Conservation (phyloP, 2,113 vertebrate species). For the Sterrhoptilus dennistouni region DNA sequence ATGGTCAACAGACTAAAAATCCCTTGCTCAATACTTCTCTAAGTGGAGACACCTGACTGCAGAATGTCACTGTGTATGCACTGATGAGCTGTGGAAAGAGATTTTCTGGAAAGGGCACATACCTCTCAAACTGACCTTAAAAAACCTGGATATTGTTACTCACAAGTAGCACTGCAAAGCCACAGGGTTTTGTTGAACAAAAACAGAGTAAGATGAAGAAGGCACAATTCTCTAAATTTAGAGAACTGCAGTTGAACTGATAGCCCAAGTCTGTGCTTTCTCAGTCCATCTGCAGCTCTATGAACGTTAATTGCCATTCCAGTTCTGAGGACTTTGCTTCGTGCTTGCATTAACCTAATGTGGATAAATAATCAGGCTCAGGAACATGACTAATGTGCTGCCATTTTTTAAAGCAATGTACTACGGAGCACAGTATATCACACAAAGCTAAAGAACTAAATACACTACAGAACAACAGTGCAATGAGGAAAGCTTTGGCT, state of each 20-base stretch:
- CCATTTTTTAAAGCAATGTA: not conserved
- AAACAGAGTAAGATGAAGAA: not conserved
- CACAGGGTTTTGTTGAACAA: not conserved
- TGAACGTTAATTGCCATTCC: not conserved
- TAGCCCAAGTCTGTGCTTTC: not conserved
- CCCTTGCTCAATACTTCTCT: not conserved
- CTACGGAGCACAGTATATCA: not conserved
- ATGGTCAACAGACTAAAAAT: not conserved
- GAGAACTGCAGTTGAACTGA: not conserved
- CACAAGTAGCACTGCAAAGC: not conserved
- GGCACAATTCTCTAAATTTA: not conserved
- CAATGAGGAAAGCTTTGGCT: not conserved
- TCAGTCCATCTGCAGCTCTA: not conserved
- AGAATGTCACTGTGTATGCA: not conserved
- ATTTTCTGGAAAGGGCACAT: not conserved
- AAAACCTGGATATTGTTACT: not conserved
- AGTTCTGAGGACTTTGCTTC: not conserved
- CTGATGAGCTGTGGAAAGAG: not conserved
- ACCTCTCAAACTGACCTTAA: not conserved
- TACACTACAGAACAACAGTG: not conserved
- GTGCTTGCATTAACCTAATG: not conserved
- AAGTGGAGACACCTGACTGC: not conserved
- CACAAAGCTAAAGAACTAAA: not conserved
- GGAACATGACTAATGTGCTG: not conserved
- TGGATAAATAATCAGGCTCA: slow-evolving; percentile 10